These are phyloP conservation scores for Platycheirus rosarum DNA, from an alignment of 2,888 invertebrate genomes.

Conservation along the genomic window DNA sequence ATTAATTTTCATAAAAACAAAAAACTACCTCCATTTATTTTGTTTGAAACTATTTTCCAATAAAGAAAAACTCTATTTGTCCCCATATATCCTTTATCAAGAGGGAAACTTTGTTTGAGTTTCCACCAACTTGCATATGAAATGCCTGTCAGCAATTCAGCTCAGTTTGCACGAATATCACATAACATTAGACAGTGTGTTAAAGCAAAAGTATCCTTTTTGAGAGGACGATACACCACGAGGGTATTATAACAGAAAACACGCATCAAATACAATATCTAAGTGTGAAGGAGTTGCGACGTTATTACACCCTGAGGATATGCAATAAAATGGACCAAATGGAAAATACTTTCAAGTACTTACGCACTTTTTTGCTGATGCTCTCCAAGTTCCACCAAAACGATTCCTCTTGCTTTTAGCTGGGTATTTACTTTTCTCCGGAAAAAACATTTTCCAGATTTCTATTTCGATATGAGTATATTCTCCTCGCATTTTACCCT, in stretches of 20 bases:
- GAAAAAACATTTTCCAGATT: slow-evolving; percentile 32
- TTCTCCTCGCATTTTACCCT: slow-evolving; percentile 20
- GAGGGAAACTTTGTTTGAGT: no score
- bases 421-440: slow-evolving; percentile 42
- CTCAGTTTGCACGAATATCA: no score
- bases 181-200: no score
- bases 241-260: not conserved
- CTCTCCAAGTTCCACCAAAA: not conserved
- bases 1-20: no score
- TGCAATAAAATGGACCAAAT: slow-evolving; percentile 57
- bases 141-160: no score
- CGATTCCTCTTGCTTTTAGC: not conserved
- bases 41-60: no score
- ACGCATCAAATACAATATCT: slow-evolving; percentile 12
- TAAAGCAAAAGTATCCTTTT: not conserved
- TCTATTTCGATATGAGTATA: slow-evolving; percentile 44
- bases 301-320: slow-evolving; percentile 63
- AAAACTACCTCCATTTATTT: no score
- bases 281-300: slow-evolving; percentile 19
- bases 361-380: slow-evolving; percentile 39
- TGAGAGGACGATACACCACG: not conserved
- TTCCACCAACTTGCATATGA: no score
- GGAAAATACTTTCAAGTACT: slow-evolving; percentile 51
- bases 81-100: no score
- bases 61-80: no score